Evolutionary conservation across 1,140 invertebrate species (phyloP), one percentile per base, ranked within the genome.

Genomic region (Artemia franciscana): DNA sequence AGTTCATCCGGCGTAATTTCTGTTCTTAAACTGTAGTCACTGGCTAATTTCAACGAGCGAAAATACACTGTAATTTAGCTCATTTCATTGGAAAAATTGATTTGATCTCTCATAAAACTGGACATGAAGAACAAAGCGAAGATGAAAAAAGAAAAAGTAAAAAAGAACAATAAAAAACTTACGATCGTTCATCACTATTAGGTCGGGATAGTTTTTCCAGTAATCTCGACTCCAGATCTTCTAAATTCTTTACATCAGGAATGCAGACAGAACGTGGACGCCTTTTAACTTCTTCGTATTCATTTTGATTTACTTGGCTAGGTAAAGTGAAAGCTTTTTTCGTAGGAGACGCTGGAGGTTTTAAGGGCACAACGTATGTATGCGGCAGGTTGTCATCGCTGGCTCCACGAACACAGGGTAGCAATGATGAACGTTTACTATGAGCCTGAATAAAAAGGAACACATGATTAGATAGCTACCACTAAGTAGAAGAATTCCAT

Each of bases 181-280:
- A 51, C 39, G 39, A 18, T 51, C 21, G 39, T 51, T 51, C 39
- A 18, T 15, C 21, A 51, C 39, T 51, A 18, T 51, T 18, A 1
- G 39, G 12, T 18, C 39, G 1, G 39, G 39, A 12, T 15, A n/a
- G n/a, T n/a, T 51, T 18, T 1, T 51, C 12, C 3, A 15, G 39
- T 12, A 51, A 18, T 18, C 39, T 12, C 12, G 39, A 12, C 21
- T 51, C 39, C 39, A 51, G 21, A 12, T 51, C 39, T 18, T 51
- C 3, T 15, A 51, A 25, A 12, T 51, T 21, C 56, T 62, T 60
- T 2, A 23, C 25, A n/a, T 62, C 61, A 7, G 57, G 9, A 23
- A 25, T 18, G 57, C 61, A 62, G 15, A 61, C 30, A 18, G 60
- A 57, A 9, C 25, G n/a, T 9, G 60, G 24, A 5, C 60, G 60